Evolutionary conservation across 2,113 vertebrate genomes (phyloP), one percentile per base, ranked within the genome.

Genomic region (Eleginops maclovinus): DNA sequence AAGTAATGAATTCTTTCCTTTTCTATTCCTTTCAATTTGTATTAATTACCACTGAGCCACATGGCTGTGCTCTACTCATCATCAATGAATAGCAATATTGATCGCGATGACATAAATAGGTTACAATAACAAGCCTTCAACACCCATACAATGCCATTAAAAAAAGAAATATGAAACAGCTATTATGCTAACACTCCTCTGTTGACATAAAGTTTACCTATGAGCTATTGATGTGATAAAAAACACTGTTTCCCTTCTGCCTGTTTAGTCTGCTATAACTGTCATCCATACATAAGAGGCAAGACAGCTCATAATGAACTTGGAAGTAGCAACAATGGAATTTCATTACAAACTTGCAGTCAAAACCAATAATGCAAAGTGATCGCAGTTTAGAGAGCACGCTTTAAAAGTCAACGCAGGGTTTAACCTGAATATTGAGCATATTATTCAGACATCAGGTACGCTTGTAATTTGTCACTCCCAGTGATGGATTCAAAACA

Each of bases 161-260:
- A 1, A 8, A 24, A n/a, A 12, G 28, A 54, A 44, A 46, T 31
- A 28, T 28, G 4, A 44, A 41, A 0, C 9, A 61, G 28, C 22
- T 1, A 5, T 50, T n/a, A 11, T 7, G 10, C 21, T 44, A 61
- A 17, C 26, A 53, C 28, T 31, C 36, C 19, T 22, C 22, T 77
- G 62, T 21, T 28, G 36, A 43, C 13, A 13, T 11, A 62, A 62
- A 69, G 75, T 55, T 69, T 70, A 62, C 49, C 49, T 55, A 31
- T 46, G 54, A 73, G 46, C 46, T 36, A 46, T 55, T 54, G 55
- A 61, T 47, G 47, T 40, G 36, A 47, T 54, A 80, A 80, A 79
- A 31, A 73, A 73, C 40, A 73, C 14, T 15, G 9, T 19, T 59
- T 22, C n/a, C n/a, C 47, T 15, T 2, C 58, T n/a, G 24, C 28